Evolutionary conservation across 2,888 invertebrate species (phyloP), one percentile per base, ranked within the genome.

Genomic region (Drosophila siamana): DNA sequence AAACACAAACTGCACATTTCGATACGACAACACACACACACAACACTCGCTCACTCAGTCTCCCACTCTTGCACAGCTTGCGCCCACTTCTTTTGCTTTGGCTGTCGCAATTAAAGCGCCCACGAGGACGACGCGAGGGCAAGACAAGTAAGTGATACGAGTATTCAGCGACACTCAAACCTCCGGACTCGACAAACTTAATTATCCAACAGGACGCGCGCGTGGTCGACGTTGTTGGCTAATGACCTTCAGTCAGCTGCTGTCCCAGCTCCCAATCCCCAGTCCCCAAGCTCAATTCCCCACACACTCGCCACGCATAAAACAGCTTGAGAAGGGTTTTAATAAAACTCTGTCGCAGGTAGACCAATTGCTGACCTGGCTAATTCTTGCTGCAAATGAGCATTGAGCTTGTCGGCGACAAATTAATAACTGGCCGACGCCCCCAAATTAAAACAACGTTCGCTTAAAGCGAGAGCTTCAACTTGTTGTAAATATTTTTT

Each of bases 1-100:
- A 82, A 82, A 78, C 85, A 82, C 80, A 80, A 84, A 80, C 80
- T 83, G 80, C 83, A 78, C 81, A 80, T 80, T 75, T 80, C 66
- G 59, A 78, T 75, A 74, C 69, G 69, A 74, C 62, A 68, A 16
- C 38, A 51, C 19, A 36, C 24, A 22, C 22, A 13, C 16, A 36
- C 15, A 38, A 26, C 38, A 28, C 15, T 9, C 30, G 8, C 41
- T 9, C 13, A 2, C 16, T 8, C 16, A 3, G 16, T 16, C 13
- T 8, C 38, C 9, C 24, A 30, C 56, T 38, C n/a, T n/a, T n/a
- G n/a, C n/a, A n/a, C n/a, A n/a, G n/a, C n/a, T 44, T 13, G 13
- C 61, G 30, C 36, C 51, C 65, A 43, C 46, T 40, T 65, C 44
- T 60, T 48, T 59, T 19, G 61, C 60, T 16, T 28, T 51, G 13